Evolutionary conservation across 2,113 vertebrate genomes (phyloP).

Genomic region (Lagopus muta): DNA sequence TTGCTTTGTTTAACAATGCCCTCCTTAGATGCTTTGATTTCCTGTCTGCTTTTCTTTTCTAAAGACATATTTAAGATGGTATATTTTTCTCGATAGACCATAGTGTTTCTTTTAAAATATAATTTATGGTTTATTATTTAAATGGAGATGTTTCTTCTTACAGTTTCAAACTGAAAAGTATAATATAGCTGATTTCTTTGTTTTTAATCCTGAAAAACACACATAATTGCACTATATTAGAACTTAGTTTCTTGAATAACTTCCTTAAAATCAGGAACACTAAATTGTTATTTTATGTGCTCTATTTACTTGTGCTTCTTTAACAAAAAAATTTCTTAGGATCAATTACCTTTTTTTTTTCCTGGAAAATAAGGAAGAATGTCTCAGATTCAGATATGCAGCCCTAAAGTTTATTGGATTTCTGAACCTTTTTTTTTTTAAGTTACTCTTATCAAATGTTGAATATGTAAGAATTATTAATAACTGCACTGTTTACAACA

Average conservation of each 20-base stretch:
- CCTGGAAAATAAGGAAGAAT: background rate
- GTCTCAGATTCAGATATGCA: background rate
- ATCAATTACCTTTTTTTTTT: background rate
- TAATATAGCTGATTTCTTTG: background rate
- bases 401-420: background rate
- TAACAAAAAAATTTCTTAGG: background rate
- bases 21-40: background rate
- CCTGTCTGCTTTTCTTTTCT: background rate
- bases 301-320: background rate
- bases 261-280: background rate
- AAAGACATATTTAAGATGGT: background rate
- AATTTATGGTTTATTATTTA: background rate
- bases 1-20: background rate
- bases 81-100: background rate
- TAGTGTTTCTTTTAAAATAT: background rate
- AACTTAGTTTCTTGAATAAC: background rate
- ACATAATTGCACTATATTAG: background rate
- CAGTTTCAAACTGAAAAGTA: background rate
- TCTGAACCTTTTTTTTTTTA: background rate
- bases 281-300: background rate
- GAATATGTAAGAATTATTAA: background rate
- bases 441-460: background rate
- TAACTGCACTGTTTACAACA: background rate
- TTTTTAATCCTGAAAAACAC: background rate
- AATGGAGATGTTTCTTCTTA: background rate